Percentiles rank a stretch among this genome's conserved stretches.
Conservation (phyloP, 2,797 vertebrate genomes). For the Coregonus ussuriensis region DNA sequence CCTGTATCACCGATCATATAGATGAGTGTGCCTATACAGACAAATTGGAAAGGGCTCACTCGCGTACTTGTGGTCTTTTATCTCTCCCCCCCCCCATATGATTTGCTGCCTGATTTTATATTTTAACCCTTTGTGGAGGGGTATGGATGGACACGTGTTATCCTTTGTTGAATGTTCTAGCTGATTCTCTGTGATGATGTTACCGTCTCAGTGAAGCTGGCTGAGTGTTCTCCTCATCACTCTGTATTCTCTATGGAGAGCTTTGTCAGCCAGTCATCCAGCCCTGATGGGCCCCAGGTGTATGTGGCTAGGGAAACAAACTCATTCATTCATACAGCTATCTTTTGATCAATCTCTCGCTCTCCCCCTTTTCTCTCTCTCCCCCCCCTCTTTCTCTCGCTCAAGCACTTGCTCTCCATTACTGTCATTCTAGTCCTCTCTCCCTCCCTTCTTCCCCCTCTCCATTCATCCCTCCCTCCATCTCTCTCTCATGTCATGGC, state of each 20-base stretch:
- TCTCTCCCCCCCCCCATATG: background rate
- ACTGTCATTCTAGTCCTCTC: conserved; percentile 11
- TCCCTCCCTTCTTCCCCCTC: too few species aligned
- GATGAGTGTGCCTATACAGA: too few species aligned
- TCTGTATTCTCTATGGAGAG: background rate
- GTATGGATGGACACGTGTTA: background rate
- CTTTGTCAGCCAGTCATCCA: background rate
- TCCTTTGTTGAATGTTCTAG: background rate
- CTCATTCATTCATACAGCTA: too few species aligned
- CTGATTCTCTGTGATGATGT: background rate
- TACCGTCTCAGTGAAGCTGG: background rate
- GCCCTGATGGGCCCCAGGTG: background rate
- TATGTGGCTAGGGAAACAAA: background rate
- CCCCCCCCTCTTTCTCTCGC: too few species aligned
- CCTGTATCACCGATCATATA: too few species aligned
- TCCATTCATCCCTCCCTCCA: too few species aligned
- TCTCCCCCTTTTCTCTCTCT: too few species aligned
- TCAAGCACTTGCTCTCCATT: conserved; percentile 6
- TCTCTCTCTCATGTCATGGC: background rate
- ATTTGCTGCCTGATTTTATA: background rate
- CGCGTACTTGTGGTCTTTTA: too few species aligned
- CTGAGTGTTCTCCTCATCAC: background rate
- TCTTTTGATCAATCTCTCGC: too few species aligned
- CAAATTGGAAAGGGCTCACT: too few species aligned
- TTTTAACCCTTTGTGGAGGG: background rate